Base-by-base conservation (phyloP, 2,797 vertebrate species). In the Coregonus sp. region DNA sequence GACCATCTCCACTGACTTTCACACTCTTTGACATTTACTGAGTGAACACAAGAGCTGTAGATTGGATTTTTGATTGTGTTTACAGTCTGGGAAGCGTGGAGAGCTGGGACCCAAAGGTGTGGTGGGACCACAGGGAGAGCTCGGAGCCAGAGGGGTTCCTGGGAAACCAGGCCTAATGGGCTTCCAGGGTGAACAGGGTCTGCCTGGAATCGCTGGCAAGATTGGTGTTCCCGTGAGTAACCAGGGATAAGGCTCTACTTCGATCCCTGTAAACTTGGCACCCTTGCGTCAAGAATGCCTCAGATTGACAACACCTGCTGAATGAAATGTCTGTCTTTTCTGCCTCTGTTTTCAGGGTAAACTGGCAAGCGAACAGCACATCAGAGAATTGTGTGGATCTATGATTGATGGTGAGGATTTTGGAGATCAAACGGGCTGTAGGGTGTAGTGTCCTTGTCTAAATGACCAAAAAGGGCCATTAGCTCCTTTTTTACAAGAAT, bases 51-150 rank as follows among this genome's bases (percentile, higher is more conserved):
- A 40, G 40, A 47, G 2, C 40, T 47, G 40, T 47, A 47, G 9
- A 47, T 11, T 12, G 0, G 2, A 47, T 47, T 47, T 47, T 47
- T 47, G 9, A 78, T 37, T 14, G 20, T 75, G 68, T 76, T 83
- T 79, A 50, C 33, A 99, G 98, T 1, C 94, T 1, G 98, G 98
- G 73, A 95, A 92, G 81, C 93, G 89, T 73, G 98, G 98, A 50
- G 97, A 99, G 86, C 91, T 95, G 72, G 98, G 98, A 66, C 97
- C 96, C 0, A 99, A 99, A 89, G 98, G 98, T 25, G 93, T 93
- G 33, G 86, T 86, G 1, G 98, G 98, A 66, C 97, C 97, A 14
- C 97, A 99, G 0, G 98, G 98, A 72, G 97, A 97, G 79, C 85
- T 91, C 0, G 98, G 98, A 0, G 85, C 91, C 2, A 95, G 96